A percentile compares a stretch with the other conserved stretches of the same genome.
Evolutionary conservation across 1,140 invertebrate species (phyloP).

Genomic region (Cotesia chilonis): DNA sequence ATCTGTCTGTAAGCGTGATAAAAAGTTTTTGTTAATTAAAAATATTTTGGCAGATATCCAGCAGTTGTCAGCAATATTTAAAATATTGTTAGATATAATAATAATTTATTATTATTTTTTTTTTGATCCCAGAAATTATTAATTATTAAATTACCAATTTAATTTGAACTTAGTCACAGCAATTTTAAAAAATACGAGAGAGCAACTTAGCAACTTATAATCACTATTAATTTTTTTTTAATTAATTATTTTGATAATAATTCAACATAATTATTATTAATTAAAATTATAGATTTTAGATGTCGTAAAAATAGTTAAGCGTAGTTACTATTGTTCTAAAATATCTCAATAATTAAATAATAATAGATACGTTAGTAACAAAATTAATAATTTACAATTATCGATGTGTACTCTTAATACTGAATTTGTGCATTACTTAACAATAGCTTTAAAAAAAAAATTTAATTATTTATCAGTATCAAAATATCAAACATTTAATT

Average conservation of each 20-base stretch:
- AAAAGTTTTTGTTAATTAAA: constrained; percentile 14
- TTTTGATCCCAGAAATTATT: constrained; percentile 54
- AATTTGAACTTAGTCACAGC: constrained; percentile 56
- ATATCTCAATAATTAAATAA: not conserved
- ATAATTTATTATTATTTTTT: not conserved
- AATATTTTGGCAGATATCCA: constrained; percentile 35
- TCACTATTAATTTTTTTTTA: constrained; percentile 23
- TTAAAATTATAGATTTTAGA: not conserved
- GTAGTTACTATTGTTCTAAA: constrained; percentile 7
- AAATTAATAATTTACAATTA: constrained; percentile 7
- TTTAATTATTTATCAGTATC: not conserved
- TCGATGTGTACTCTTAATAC: constrained; percentile 34
- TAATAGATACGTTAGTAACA: not conserved
- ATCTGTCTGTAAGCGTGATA: constrained; percentile 7
- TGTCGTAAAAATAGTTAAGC: not conserved
- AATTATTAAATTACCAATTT: constrained; percentile 45
- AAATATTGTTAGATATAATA: not conserved
- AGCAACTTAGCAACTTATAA: constrained; percentile 22
- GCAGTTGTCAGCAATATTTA: not conserved
- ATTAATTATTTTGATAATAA: not conserved
- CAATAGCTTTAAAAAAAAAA: constrained; percentile 5
- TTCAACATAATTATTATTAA: no score
- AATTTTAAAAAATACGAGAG: constrained; percentile 40
- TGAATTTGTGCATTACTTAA: constrained; percentile 40
- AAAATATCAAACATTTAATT: constrained; percentile 16